Conservation (phyloP, 2,797 vertebrate species). For the Psittacula derbiana region DNA sequence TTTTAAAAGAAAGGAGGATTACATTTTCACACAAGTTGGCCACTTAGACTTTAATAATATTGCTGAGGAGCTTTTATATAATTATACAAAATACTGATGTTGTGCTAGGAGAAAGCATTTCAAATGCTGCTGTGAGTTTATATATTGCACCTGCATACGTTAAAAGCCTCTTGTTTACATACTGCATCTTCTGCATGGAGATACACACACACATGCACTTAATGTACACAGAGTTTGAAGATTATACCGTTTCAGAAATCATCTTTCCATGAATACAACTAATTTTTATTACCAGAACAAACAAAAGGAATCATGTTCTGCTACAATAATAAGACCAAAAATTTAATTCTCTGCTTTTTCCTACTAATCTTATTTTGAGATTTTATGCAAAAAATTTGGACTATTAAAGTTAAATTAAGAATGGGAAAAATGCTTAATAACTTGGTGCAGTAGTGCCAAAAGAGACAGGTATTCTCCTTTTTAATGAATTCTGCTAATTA, state of each 20-base stretch:
- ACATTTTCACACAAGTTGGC: neutral
- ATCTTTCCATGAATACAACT: neutral
- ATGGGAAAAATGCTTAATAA: neutral
- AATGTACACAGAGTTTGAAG: neutral
- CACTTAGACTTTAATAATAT: conserved; percentile 46
- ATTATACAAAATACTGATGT: conserved; percentile 44
- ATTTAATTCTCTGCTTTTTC: neutral
- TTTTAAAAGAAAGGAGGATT: neutral
- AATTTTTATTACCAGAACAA: conserved; percentile 19
- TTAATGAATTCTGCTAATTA: conserved; percentile 43
- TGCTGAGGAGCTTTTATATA: conserved; percentile 26
- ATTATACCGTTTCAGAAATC: neutral
- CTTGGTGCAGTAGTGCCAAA: neutral
- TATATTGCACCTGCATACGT: neutral
- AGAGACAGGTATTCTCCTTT: neutral
- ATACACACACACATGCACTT: neutral
- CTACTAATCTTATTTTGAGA: conserved; percentile 15
- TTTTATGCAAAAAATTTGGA: neutral
- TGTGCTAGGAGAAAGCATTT: conserved; percentile 3
- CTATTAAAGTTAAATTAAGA: neutral
- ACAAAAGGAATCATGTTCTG: neutral
- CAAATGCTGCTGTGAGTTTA: neutral
- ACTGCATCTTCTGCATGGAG: neutral
- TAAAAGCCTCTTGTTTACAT: neutral
- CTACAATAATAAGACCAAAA: neutral